Evolutionary conservation across 37 sponge, comb jelly and placozoan species (phyloP), one percentile per base, ranked within the genome.

Genomic region (Aphrocallistes beatrix): DNA sequence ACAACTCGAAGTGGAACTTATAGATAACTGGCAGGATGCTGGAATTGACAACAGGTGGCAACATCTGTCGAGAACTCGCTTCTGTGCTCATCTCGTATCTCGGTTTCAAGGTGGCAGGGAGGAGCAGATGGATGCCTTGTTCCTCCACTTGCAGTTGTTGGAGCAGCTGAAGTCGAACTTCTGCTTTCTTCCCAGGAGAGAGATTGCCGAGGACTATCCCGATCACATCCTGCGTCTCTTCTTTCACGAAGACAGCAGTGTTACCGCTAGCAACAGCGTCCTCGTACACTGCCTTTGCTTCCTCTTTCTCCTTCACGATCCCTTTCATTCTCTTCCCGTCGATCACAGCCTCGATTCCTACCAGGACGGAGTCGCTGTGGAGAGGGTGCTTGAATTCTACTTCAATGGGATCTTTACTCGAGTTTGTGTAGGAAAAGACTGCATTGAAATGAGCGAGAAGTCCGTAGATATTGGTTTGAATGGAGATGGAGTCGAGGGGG

Each of bases 131-230:
- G 19, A 88, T 85, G 25, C 83, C 89, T n/a, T 85, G 82, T 1
- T 81, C 87, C n/a, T 91, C 86, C 10, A 91, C 81, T 0, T 51
- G 85, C 50, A 92, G 84, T 87, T 90, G 87, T 19, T 88, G 88
- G 17, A 87, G 88, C 81, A 92, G 69, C 39, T 87, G 86, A 23
- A 93, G 81, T 39, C 84, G 50, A 39, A 93, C 21, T 48, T 90
- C 81, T 25, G 91, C 93, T 16, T 89, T 85, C 25, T 81, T 84
- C 37, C 84, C 47, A 13, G 91, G 89, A 38, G 93, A 91, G 23
- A 93, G 88, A 39, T 93, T 93, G 16, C 93, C 93, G 23, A 93
- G 88, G 42, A 84, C 51, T 37, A 93, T 83, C 69, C 89, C 90
- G 85, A 94, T 86, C 21, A 94, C 90, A 86, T 94, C 94, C 39